phyloP scores from a whole-genome alignment of 2,888 invertebrate species.

The Andrena chrysosceles region DNA sequence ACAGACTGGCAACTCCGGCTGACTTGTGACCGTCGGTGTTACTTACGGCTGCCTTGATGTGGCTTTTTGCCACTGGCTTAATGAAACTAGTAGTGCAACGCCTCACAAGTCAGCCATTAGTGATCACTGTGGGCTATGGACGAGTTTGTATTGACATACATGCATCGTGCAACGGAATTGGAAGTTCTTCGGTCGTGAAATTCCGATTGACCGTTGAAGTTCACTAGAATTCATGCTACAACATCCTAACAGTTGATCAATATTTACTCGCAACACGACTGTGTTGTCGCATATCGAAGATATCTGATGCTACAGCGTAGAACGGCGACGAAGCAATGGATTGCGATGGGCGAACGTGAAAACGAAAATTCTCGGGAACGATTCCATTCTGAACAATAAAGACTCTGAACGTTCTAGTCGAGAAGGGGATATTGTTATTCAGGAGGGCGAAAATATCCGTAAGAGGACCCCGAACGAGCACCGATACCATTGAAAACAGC shows the following conservation, averaged over 20 bases:
- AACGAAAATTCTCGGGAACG: slow-evolving; percentile 2
- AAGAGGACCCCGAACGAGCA: slow-evolving; percentile 19
- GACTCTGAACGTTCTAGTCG: neutral
- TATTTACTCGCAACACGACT: neutral
- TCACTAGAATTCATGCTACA: neutral
- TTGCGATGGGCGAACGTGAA: neutral
- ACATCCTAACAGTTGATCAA: neutral
- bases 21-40: slow-evolving; percentile 6
- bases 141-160: neutral
- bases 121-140: neutral
- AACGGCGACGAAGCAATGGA: neutral
- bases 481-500: slow-evolving; percentile 44
- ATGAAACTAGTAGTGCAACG: slow-evolving; percentile 5
- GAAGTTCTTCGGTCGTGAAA: neutral
- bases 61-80: slow-evolving; percentile 28
- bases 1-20: slow-evolving; percentile 16
- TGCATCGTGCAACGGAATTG: neutral
- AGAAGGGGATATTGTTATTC: slow-evolving; percentile 43
- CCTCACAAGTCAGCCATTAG: slow-evolving; percentile 22
- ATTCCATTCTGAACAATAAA: slow-evolving; percentile 9
- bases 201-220: too few species aligned
- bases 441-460: slow-evolving; percentile 34
- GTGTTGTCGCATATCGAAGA: neutral
- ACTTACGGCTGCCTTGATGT: slow-evolving; percentile 22
- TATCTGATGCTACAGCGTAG: neutral